Evolutionary conservation across 2,888 invertebrate genomes (phyloP).

Genomic region (Apoda limacodes): DNA sequence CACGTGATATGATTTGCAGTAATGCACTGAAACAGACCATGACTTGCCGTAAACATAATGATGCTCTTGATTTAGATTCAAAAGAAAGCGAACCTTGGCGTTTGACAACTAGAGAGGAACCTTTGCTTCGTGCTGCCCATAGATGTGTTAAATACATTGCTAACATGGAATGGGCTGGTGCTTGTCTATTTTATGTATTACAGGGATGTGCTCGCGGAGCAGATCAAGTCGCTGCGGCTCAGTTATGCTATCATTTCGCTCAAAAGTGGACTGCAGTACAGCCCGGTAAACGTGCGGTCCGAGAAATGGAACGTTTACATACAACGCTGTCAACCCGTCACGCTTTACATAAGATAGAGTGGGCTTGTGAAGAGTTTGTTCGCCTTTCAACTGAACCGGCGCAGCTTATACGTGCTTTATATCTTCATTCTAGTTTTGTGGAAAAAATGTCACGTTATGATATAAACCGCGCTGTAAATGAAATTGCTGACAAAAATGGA

Average conservation of each 20-base stretch:
- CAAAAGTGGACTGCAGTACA: conserved; percentile 60
- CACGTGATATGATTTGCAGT: conserved; percentile 65
- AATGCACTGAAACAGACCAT: conserved; percentile 65
- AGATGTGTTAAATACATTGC: conserved; percentile 58
- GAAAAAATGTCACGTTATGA: conserved; percentile 52
- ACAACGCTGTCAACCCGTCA: conserved; percentile 58
- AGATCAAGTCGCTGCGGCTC: conserved; percentile 64
- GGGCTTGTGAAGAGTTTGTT: conserved; percentile 58
- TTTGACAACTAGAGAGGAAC: conserved; percentile 50
- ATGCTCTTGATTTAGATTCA: conserved; percentile 28
- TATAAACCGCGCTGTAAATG: conserved; percentile 56
- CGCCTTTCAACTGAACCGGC: conserved; percentile 53
- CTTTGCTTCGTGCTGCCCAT: conserved; percentile 55
- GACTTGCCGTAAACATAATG: conserved; percentile 48
- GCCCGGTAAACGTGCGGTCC: conserved; percentile 56
- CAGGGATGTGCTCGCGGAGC: conserved; percentile 64
- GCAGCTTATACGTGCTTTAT: conserved; percentile 56
- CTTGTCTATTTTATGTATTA: conserved; percentile 60
- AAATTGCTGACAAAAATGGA: conserved; percentile 62
- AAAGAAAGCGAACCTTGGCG: conserved; percentile 54
- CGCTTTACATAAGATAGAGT: conserved; percentile 55
- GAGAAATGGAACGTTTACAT: conserved; percentile 60
- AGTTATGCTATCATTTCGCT: conserved; percentile 63
- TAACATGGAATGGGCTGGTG: conserved; percentile 67
- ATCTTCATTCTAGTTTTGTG: conserved; percentile 52